Evolutionary conservation across 2,797 vertebrate genomes (phyloP).

Genomic region (Nannoperca australis): DNA sequence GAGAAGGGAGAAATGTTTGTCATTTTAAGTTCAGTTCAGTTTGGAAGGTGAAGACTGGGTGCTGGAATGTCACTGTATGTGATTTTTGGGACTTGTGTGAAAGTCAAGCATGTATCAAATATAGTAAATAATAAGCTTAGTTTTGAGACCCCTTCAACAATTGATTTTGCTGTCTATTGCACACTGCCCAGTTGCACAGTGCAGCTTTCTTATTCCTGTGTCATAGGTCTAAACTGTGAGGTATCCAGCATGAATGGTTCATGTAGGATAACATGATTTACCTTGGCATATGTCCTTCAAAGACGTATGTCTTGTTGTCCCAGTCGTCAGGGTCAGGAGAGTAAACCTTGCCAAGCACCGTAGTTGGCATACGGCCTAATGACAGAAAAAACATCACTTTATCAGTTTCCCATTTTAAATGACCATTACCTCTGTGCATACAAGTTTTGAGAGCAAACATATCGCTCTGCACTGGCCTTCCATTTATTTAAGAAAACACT

Average conservation of each 20-base stretch:
- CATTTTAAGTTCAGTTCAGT: conserved; percentile 31
- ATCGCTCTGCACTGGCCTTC: not conserved
- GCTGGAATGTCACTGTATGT: conserved; percentile 13
- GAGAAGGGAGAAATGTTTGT: conserved; percentile 36
- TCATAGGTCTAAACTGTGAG: not conserved
- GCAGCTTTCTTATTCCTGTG: not conserved
- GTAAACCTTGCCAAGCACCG: conserved; percentile 90
- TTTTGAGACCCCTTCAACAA: too few relatives aligned
- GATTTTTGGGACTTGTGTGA: not conserved
- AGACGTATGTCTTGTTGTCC: conserved; percentile 93
- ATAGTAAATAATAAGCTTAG: too few relatives aligned
- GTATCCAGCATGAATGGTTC: not conserved
- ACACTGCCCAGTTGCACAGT: not conserved
- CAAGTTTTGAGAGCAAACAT: not conserved
- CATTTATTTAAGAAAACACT: not conserved
- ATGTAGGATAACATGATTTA: conserved; percentile 73
- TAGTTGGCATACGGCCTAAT: conserved; percentile 89
- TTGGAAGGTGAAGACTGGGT: conserved; percentile 27
- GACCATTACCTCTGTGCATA: not conserved
- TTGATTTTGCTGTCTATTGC: too few relatives aligned
- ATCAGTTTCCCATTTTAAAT: conserved; percentile 1
- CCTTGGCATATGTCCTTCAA: conserved; percentile 90
- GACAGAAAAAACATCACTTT: conserved; percentile 50
- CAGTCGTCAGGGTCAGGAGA: conserved; percentile 93
- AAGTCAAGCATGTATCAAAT: conserved; percentile 11